These are phyloP conservation scores for Crotalus viridis DNA, from an alignment of 2,113 vertebrate genomes.

Conservation along the genomic window DNA sequence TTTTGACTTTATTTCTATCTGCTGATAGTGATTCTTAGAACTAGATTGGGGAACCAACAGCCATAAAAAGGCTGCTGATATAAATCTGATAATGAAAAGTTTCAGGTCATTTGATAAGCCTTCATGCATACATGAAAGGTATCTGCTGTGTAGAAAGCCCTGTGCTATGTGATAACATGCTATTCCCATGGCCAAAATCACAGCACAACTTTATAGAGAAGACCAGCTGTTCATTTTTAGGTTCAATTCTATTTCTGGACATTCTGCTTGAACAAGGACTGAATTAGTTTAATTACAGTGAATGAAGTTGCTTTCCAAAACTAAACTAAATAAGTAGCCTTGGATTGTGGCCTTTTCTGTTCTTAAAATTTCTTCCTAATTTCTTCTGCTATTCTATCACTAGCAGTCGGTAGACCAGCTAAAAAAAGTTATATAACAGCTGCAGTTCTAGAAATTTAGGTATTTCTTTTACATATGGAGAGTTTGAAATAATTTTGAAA, in stretches of 20 bases:
- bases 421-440: background rate
- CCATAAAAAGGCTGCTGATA: background rate
- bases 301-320: background rate
- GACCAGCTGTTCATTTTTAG: background rate
- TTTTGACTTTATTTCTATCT: background rate
- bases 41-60: background rate
- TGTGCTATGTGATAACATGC: background rate
- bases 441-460: background rate
- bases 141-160: background rate
- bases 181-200: background rate
- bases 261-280: background rate
- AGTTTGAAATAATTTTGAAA: background rate
- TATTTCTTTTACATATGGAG: background rate
- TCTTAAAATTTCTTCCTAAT: background rate
- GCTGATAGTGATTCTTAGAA: background rate
- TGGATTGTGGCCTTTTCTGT: background rate
- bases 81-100: background rate
- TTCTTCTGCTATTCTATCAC: background rate
- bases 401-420: background rate
- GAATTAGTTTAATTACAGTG: background rate
- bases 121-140: background rate
- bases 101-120: background rate
- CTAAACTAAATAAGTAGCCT: background rate
- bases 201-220: background rate
- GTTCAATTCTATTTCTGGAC: background rate